phyloP scores from a whole-genome alignment of 2,113 vertebrate species.

The Genyomyrus donnyi region DNA sequence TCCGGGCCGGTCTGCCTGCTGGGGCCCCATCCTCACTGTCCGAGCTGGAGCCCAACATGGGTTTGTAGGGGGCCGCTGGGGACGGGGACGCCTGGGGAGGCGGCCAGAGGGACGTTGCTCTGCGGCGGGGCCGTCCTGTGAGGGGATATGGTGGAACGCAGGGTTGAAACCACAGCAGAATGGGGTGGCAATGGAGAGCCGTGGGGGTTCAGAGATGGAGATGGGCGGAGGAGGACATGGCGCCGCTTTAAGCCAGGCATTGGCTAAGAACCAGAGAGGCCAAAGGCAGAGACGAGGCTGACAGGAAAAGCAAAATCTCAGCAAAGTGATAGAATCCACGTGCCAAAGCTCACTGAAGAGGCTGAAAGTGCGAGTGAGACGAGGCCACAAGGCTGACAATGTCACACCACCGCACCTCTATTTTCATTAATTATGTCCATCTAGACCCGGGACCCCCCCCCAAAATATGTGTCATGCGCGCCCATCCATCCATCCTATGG shows the following conservation, averaged over 20 bases:
- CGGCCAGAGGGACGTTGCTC: constrained; percentile 24
- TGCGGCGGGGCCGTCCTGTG: constrained; percentile 57
- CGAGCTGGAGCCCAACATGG: constrained; percentile 45
- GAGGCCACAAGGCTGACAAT: not conserved
- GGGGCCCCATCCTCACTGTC: constrained; percentile 43
- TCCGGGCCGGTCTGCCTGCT: not conserved
- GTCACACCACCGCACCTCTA: not conserved
- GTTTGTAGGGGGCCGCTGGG: constrained; percentile 28
- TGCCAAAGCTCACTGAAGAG: not conserved
- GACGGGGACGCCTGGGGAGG: not conserved
- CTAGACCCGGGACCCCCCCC: not conserved
- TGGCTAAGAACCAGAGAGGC: not conserved
- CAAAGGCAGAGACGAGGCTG: not conserved
- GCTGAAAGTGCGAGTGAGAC: not conserved
- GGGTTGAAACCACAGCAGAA: not conserved
- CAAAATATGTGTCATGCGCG: not conserved
- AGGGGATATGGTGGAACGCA: not conserved
- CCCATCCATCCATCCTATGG: not conserved
- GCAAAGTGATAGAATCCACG: not conserved
- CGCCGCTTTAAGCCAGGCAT: not conserved
- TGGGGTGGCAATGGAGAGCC: not conserved
- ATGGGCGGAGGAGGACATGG: not conserved
- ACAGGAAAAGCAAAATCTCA: not conserved
- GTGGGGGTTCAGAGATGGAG: not conserved
- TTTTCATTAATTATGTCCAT: not conserved